Conservation (phyloP, 2,797 vertebrate genomes). For the Argentina silus region DNA sequence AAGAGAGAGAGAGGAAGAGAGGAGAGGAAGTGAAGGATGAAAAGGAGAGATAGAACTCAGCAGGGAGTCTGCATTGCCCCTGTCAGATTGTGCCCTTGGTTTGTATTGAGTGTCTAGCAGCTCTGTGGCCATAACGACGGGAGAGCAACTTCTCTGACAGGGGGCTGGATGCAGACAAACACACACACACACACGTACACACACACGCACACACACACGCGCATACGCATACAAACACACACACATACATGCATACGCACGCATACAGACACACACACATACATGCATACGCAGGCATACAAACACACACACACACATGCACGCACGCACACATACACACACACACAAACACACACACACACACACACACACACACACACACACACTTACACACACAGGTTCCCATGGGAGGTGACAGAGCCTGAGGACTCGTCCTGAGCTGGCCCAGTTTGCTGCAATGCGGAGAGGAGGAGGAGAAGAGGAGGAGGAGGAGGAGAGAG, state of each 20-base stretch:
- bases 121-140: neutral
- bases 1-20: neutral
- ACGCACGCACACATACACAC: conserved; percentile 7
- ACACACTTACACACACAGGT: neutral
- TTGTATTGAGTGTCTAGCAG: neutral
- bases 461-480: conserved; percentile 12
- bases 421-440: neutral
- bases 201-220: neutral
- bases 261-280: conserved; percentile 5
- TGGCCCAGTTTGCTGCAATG: conserved; percentile 20
- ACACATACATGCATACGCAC: neutral
- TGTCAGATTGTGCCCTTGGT: neutral
- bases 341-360: neutral
- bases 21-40: neutral
- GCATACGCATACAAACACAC: neutral
- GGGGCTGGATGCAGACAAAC: neutral
- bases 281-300: neutral
- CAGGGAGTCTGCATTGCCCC: neutral
- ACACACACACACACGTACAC: neutral
- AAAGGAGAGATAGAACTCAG: conserved; percentile 5
- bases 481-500: neutral
- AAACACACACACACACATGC: neutral
- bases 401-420: neutral
- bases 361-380: too few species aligned
- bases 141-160: neutral